Evolutionary conservation across 2,113 vertebrate species (phyloP), one percentile per base, ranked within the genome.

Genomic region (Zosterops hypoxanthus): DNA sequence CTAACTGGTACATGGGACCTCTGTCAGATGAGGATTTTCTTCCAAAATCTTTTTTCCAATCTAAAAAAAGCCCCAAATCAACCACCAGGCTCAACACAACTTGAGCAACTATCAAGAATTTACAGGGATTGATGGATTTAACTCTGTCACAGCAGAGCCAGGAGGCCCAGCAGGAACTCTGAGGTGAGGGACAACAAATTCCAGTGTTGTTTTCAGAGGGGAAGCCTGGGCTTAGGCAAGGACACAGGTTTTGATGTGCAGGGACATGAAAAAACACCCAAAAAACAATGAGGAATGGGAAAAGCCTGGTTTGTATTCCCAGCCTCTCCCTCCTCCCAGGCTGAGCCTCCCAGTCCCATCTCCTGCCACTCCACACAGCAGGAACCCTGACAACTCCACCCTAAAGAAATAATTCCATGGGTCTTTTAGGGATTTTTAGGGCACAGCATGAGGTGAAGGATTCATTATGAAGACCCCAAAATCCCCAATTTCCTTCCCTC

Each of bases 61-160:
- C 25, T 2, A 68, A 44, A 72, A 69, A 34, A 25, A 9, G 5
- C 33, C 49, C 12, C 24, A n/a, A 8, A 26, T 2, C 18, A 36
- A 39, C 34, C 28, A 16, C 4, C 25, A 49, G 42, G 52, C 63
- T 85, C 0, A 5, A 28, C 4, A 29, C 12, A 52, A 5, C 0
- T 2, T 3, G 5, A 39, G 11, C 11, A 39, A 39, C 2, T 3
- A 11, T 3, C 21, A 0, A 7, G 34, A 36, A 28, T 53, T 42
- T 15, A 3, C 33, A 19, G 0, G 13, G 29, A 4, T 7, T 16
- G 57, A 1, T 28, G 63, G 68, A 31, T 66, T 80, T 21, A 6
- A 14, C 16, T 39, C 33, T 2, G 5, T 70, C 3, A 41, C n/a
- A 84, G 73, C 49, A 77, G 61, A 42, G 31, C 2, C 33, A 24